phyloP scores from a whole-genome alignment of 2,113 vertebrate species.

The Triplophysa dalaica region DNA sequence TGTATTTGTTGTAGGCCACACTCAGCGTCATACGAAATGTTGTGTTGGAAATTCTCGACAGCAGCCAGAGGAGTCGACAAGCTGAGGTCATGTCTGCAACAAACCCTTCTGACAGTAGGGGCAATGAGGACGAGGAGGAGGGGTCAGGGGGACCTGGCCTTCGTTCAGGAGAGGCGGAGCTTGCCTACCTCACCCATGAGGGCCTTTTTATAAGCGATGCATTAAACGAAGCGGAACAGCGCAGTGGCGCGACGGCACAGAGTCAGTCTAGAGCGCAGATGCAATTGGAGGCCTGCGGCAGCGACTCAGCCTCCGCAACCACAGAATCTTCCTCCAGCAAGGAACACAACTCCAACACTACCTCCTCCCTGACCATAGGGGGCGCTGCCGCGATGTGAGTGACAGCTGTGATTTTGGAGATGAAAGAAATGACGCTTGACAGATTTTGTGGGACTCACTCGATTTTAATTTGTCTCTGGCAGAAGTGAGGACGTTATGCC shows the following conservation, averaged over 20 bases:
- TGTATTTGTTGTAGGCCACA: slow-evolving; percentile 76
- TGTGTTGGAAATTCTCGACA: slow-evolving; percentile 88
- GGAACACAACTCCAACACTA: slow-evolving; percentile 72
- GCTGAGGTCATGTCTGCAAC: slow-evolving; percentile 67
- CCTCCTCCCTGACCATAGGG: slow-evolving; percentile 70
- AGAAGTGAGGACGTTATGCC: slow-evolving; percentile 86
- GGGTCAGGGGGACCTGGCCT: slow-evolving; percentile 20
- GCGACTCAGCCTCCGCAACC: slow-evolving; percentile 78
- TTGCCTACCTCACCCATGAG: slow-evolving; percentile 94
- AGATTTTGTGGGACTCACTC: too few species aligned
- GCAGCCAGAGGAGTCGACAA: slow-evolving; percentile 81
- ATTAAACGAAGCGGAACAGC: slow-evolving; percentile 76
- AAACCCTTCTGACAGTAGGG: slow-evolving; percentile 65
- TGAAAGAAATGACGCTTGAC: not conserved
- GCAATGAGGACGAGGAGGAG: slow-evolving; percentile 2
- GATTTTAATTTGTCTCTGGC: not conserved
- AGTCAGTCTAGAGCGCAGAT: slow-evolving; percentile 58
- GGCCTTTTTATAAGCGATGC: slow-evolving; percentile 96
- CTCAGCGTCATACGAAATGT: slow-evolving; percentile 84
- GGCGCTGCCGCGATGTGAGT: slow-evolving; percentile 78
- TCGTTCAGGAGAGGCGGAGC: slow-evolving; percentile 76
- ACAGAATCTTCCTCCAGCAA: slow-evolving; percentile 83
- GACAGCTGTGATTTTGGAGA: not conserved
- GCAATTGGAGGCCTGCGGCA: slow-evolving; percentile 72
- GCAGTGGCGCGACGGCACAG: slow-evolving; percentile 42